Percentiles rank a stretch among this genome's conserved stretches.
Conservation (phyloP, 2,888 invertebrate genomes). For the Amphimallon solstitiale region DNA sequence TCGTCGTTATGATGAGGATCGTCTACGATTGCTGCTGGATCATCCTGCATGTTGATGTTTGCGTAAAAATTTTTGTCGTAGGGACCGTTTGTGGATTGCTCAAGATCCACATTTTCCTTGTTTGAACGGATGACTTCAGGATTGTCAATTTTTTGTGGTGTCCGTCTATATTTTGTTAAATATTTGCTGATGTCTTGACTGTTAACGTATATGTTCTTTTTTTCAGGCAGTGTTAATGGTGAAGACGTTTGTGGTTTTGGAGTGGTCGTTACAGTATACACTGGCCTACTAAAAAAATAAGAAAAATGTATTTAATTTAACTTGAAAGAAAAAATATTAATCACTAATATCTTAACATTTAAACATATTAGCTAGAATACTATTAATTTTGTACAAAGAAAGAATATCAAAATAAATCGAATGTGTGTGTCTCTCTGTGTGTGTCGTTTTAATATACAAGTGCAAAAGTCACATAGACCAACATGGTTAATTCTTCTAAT, state of each 20-base stretch:
- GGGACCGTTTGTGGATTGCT: constrained; percentile 69
- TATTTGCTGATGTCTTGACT: constrained; percentile 68
- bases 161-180: constrained; percentile 68
- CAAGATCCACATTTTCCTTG: constrained; percentile 54
- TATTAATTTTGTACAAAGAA: no score
- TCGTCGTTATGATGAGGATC: constrained; percentile 60
- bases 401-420: no score
- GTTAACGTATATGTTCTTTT: constrained; percentile 44
- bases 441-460: no score
- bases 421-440: no score
- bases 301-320: neutral
- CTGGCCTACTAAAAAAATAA: constrained; percentile 62
- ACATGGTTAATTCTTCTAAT: no score
- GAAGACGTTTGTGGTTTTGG: constrained; percentile 68
- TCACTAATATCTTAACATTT: neutral
- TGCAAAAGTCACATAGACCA: no score
- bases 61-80: constrained; percentile 65
- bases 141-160: constrained; percentile 49
- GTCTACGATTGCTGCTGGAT: constrained; percentile 66
- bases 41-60: constrained; percentile 66
- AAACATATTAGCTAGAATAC: neutral
- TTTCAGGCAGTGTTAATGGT: constrained; percentile 57
- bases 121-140: constrained; percentile 55
- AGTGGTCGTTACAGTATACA: constrained; percentile 66
- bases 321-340: neutral